phyloP scores from a whole-genome alignment of 2,113 vertebrate species.

The Pogona vitticeps region DNA sequence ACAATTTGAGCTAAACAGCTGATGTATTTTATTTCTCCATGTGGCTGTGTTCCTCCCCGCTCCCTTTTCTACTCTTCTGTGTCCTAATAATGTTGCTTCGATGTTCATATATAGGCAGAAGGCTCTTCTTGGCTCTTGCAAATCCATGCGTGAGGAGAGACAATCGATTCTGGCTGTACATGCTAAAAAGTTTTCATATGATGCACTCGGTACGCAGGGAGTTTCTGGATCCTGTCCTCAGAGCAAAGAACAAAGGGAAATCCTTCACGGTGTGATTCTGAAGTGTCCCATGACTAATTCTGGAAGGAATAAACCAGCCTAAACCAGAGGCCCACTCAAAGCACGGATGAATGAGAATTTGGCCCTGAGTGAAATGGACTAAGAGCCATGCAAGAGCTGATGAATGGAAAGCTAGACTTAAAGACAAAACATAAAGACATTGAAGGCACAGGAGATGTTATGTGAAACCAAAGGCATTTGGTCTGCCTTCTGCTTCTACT shows the following conservation, averaged over 20 bases:
- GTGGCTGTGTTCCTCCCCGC: too few species aligned
- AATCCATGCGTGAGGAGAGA: not conserved
- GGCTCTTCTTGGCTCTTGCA: not conserved
- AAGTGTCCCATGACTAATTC: not conserved
- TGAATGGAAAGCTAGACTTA: too few species aligned
- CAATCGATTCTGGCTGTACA: not conserved
- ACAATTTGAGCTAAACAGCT: too few species aligned
- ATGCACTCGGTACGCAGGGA: not conserved
- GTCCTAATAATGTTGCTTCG: not conserved
- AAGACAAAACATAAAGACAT: not conserved
- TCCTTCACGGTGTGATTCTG: too few species aligned
- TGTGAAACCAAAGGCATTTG: constrained; percentile 15
- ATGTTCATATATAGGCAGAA: too few species aligned
- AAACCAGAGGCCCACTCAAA: constrained; percentile 6
- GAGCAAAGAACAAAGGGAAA: not conserved
- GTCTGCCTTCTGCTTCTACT: not conserved
- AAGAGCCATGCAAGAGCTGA: not conserved
- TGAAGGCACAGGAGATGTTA: not conserved
- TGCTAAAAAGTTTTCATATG: not conserved
- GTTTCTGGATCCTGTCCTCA: not conserved
- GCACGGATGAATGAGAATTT: not conserved
- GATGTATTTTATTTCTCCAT: not conserved
- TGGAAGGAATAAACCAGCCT: not conserved
- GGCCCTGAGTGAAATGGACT: not conserved
- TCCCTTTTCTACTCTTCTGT: too few species aligned